Evolutionary conservation across 2,888 invertebrate genomes (phyloP).

Genomic region (Drosophila koepferae): DNA sequence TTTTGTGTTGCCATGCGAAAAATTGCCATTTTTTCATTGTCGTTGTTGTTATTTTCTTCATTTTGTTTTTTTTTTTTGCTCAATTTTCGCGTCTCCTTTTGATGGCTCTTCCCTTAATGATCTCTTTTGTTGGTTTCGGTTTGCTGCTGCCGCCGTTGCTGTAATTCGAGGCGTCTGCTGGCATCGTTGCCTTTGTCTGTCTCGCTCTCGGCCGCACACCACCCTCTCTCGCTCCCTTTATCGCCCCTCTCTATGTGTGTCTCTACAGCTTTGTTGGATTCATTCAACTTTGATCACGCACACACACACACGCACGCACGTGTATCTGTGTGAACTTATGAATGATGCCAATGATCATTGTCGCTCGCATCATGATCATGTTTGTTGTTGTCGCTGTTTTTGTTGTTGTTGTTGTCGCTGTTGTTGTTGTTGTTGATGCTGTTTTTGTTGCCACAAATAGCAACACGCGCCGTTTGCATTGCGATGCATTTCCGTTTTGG

Average conservation of each 20-base stretch:
- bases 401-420: constrained; percentile 15
- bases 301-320: constrained; percentile 32
- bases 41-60: constrained; percentile 5
- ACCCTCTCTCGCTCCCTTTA: background rate
- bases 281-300: constrained; percentile 58
- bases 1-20: constrained; percentile 63
- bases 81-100: constrained; percentile 37
- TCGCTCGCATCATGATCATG: constrained; percentile 12
- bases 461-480: constrained; percentile 55
- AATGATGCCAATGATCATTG: constrained; percentile 61
- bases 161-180: constrained; percentile 37
- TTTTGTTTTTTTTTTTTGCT: constrained; percentile 23
- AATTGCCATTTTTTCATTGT: constrained; percentile 34
- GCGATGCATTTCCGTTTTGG: constrained; percentile 76
- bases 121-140: constrained; percentile 42
- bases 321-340: constrained; percentile 60
- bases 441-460: constrained; percentile 67
- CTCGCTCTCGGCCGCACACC: background rate
- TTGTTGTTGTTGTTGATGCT: constrained; percentile 19
- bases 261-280: constrained; percentile 47
- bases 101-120: constrained; percentile 52
- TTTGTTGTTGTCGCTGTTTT: constrained; percentile 16
- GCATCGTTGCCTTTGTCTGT: background rate
- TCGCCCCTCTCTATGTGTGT: background rate
- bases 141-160: constrained; percentile 17